These are phyloP conservation scores for Drosophila bifasciata DNA, from an alignment of 1,140 invertebrate species.

Conservation along the genomic window DNA sequence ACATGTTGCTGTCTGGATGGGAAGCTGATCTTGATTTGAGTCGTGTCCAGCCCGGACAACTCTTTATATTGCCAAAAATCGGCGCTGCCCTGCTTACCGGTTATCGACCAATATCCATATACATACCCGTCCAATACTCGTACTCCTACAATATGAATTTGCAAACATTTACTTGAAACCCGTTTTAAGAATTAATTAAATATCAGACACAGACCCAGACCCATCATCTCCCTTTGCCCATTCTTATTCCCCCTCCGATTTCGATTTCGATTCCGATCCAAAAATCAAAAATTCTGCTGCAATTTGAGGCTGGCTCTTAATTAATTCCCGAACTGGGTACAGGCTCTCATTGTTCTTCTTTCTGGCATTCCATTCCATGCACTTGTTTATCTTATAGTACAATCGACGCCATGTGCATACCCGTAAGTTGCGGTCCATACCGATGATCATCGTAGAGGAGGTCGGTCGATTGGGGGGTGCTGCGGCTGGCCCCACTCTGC, in stretches of 20 bases:
- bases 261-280: too few relatives aligned
- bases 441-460: conserved; percentile 5
- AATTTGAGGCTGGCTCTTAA: conserved; percentile 45
- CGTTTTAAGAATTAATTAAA: conserved; percentile 79
- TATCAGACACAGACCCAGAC: conserved; percentile 51
- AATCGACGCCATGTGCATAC: conserved; percentile 44
- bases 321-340: conserved; percentile 40
- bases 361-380: conserved; percentile 46
- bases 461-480: conserved; percentile 19
- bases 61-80: conserved; percentile 64
- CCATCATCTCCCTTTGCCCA: conserved; percentile 18
- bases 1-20: conserved; percentile 51
- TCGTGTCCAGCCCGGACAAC: conserved; percentile 19
- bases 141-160: conserved; percentile 36
- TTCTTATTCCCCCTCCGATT: background rate
- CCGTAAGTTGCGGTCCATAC: conserved; percentile 22
- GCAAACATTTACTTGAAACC: conserved; percentile 61
- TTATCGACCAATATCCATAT: conserved; percentile 56
- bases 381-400: conserved; percentile 57
- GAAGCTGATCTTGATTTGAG: conserved; percentile 52
- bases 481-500: conserved; percentile 22
- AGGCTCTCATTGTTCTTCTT: conserved; percentile 11
- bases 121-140: conserved; percentile 11
- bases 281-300: conserved; percentile 29
- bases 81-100: conserved; percentile 62